Evolutionary conservation across 2,113 vertebrate species (phyloP).

Genomic region (Cyprinodon variegatus): DNA sequence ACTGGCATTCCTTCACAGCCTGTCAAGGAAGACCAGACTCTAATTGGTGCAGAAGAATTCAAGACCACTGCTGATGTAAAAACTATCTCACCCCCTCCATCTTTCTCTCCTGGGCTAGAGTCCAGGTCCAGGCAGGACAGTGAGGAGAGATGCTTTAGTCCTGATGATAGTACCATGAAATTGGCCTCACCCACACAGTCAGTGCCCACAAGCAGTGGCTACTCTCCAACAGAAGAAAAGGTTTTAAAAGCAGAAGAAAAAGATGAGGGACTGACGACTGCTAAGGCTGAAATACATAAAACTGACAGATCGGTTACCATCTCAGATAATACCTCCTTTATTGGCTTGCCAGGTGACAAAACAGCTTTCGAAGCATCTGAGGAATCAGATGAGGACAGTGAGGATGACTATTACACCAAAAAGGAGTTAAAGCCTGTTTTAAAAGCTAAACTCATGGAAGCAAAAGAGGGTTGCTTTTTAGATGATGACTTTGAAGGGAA

Average conservation of each 20-base stretch:
- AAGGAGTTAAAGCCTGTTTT: conserved; percentile 70
- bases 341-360: conserved; percentile 80
- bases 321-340: conserved; percentile 56
- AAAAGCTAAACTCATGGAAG: conserved; percentile 84
- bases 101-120: conserved; percentile 69
- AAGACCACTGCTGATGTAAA: conserved; percentile 50
- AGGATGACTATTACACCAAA: conserved; percentile 68
- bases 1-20: conserved; percentile 43
- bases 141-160: conserved; percentile 91
- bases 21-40: conserved; percentile 40
- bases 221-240: conserved; percentile 93
- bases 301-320: conserved; percentile 62
- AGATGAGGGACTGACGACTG: conserved; percentile 36
- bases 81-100: conserved; percentile 57
- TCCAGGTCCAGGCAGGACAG: conserved; percentile 76
- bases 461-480: conserved; percentile 90
- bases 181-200: conserved; percentile 93
- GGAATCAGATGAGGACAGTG: conserved; percentile 74
- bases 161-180: conserved; percentile 94
- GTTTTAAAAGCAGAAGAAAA: conserved; percentile 75
- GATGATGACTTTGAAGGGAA: conserved; percentile 84
- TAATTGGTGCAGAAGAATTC: conserved; percentile 41
- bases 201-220: conserved; percentile 91
- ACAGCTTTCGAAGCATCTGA: conserved; percentile 78
- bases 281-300: conserved; percentile 51